Percentiles rank a stretch among this genome's conserved stretches.
These are phyloP conservation scores for Drosophila lowei DNA, from an alignment of 1,140 invertebrate genomes.

Conservation along the genomic window DNA sequence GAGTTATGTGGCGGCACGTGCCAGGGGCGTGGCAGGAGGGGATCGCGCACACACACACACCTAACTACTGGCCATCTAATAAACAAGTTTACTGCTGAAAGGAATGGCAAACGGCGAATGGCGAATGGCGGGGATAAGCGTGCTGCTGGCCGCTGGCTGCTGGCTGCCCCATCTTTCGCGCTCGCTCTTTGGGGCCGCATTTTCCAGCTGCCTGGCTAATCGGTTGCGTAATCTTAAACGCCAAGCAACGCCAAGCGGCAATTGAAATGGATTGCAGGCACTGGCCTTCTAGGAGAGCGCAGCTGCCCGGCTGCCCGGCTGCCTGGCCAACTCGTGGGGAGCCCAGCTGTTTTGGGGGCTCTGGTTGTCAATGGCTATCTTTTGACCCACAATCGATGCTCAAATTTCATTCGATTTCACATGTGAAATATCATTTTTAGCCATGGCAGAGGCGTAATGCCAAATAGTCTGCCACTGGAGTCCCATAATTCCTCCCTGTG, in stretches of 20 bases:
- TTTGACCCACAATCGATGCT: constrained; percentile 75
- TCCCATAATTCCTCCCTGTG: not conserved
- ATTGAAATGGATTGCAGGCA: constrained; percentile 74
- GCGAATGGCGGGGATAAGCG: constrained; percentile 14
- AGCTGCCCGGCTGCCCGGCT: constrained; percentile 17
- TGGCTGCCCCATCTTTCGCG: constrained; percentile 24
- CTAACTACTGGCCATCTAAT: constrained; percentile 62
- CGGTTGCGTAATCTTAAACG: constrained; percentile 79
- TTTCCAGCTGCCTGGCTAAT: constrained; percentile 78
- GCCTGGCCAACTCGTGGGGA: not conserved
- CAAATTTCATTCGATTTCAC: constrained; percentile 72
- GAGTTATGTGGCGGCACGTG: constrained; percentile 45
- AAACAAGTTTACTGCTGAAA: constrained; percentile 64
- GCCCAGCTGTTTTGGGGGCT: constrained; percentile 49
- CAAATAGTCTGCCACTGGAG: constrained; percentile 47
- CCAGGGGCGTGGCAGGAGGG: constrained; percentile 14
- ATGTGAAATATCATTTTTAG: constrained; percentile 71
- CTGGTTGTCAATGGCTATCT: constrained; percentile 30
- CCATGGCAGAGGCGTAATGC: constrained; percentile 40
- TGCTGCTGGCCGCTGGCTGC: constrained; percentile 11
- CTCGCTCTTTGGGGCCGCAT: constrained; percentile 40
- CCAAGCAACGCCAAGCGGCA: constrained; percentile 70
- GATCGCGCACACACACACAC: constrained; percentile 5
- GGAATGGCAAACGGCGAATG: not conserved
- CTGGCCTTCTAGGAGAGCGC: not conserved